Base-by-base conservation (phyloP, 2,888 invertebrate genomes). In the Caenorhabditis doughertyi region DNA sequence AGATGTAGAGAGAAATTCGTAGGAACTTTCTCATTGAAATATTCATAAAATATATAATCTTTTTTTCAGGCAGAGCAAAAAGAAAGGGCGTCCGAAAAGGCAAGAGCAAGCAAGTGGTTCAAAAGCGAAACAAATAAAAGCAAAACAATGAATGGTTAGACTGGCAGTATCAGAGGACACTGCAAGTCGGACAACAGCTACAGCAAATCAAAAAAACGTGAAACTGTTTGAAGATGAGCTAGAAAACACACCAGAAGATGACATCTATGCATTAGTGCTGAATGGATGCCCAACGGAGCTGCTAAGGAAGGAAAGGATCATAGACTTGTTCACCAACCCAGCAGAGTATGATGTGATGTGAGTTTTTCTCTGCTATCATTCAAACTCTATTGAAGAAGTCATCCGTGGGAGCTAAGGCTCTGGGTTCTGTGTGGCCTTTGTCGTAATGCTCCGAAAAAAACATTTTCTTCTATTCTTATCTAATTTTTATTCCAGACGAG, bases 181-280 rank as follows among this genome's bases (percentile, higher is more conserved):
- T 39, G 39, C 11, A 2, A 2, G 2, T 39, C 39, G 39, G 13
- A 39, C 2, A 9, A 29, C 18, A 1, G 18, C 7, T 39, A 42
- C 23, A 1, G 23, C 47, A n/a, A 42, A 55, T 18, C 9, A 39
- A 9, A 39, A 16, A 13, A 39, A 39, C 16, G 5, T 44, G n/a
- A 42, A 44, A 47, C 27, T 68, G 65, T 86, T 86, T 35, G 81
- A 83, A 25, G 79, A 80, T 29, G 80, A 85, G 9, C 51, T 86
- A 7, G 73, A 65, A 1, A 55, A 56, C 2, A 87, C 85, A 1
- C 84, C 84, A 35, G 25, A 79, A 21, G 87, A 85, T 1, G 87
- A 85, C 35, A 29, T 42, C 23, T 87, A 85, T 56, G 85, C 85
- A 3, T 83, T 83, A 9, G 87, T 87, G 0, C 77, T 85, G n/a